phyloP scores from a whole-genome alignment of 2,888 invertebrate genomes.

The Mycalesis mineus region DNA sequence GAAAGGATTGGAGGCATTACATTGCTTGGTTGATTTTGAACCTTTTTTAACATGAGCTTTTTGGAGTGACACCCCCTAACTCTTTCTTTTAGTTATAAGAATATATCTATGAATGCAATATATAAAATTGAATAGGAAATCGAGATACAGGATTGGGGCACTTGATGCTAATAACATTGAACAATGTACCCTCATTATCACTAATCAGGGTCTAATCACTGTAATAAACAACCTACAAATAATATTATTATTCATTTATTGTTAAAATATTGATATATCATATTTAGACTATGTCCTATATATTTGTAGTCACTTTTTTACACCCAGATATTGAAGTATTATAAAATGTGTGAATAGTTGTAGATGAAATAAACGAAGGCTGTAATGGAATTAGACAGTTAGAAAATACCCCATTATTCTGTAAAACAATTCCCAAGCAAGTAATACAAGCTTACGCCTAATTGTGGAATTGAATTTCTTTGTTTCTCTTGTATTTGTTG shows the following conservation, averaged over 20 bases:
- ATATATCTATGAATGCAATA: too few species aligned
- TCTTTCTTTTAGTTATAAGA: too few species aligned
- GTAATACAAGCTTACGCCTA: conserved; percentile 28
- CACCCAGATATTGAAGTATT: conserved; percentile 18
- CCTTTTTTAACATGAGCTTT: too few species aligned
- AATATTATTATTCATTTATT: background rate
- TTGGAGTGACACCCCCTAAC: too few species aligned
- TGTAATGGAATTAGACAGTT: conserved; percentile 24
- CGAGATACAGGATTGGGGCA: background rate
- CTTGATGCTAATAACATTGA: background rate
- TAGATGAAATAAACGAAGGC: conserved; percentile 25
- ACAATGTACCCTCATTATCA: background rate
- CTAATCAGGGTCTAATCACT: background rate
- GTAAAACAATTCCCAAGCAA: conserved; percentile 22
- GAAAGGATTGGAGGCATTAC: too few species aligned
- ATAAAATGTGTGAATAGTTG: conserved; percentile 20
- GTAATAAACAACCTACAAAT: background rate
- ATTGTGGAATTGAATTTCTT: conserved; percentile 52
- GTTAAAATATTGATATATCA: conserved; percentile 3
- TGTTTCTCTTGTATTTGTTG: conserved; percentile 32
- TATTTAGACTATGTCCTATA: conserved; percentile 17
- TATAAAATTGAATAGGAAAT: too few species aligned
- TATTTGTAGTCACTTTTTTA: conserved; percentile 26
- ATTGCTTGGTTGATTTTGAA: too few species aligned
- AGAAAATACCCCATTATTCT: conserved; percentile 15